These are phyloP conservation scores for Tortricodes alternella DNA, from an alignment of 2,888 invertebrate genomes.

Conservation along the genomic window DNA sequence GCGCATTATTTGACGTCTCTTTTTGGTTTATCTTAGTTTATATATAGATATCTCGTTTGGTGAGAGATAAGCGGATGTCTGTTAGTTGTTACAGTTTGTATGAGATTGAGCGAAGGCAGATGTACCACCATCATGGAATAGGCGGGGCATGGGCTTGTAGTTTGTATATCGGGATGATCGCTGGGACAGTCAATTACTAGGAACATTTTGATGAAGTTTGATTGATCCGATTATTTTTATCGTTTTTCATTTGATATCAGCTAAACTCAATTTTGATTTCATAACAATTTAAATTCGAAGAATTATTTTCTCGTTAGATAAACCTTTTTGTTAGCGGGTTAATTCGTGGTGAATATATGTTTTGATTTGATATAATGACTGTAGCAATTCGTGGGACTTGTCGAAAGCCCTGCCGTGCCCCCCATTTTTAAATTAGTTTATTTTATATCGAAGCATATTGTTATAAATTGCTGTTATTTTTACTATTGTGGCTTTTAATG, in stretches of 20 bases:
- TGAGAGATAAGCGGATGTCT: slow-evolving; percentile 75
- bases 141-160: slow-evolving; percentile 66
- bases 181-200: slow-evolving; percentile 43
- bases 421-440: too few species aligned
- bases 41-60: slow-evolving; percentile 78
- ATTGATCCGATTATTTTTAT: not conserved
- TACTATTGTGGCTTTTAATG: too few species aligned
- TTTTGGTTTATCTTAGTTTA: slow-evolving; percentile 69
- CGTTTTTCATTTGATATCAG: not conserved
- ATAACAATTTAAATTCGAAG: not conserved
- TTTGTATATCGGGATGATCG: slow-evolving; percentile 50
- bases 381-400: too few species aligned
- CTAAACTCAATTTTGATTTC: not conserved
- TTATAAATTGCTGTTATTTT: too few species aligned
- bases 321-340: too few species aligned
- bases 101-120: slow-evolving; percentile 55
- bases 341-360: too few species aligned
- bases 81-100: slow-evolving; percentile 63
- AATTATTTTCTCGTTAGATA: too few species aligned
- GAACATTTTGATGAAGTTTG: slow-evolving; percentile 37
- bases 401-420: too few species aligned
- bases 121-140: slow-evolving; percentile 79
- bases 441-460: too few species aligned
- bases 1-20: slow-evolving; percentile 64
- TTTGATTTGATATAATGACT: too few species aligned